These are phyloP conservation scores for Microctenopoma steveboyesi DNA, from an alignment of 2,797 vertebrate species.

Conservation along the genomic window DNA sequence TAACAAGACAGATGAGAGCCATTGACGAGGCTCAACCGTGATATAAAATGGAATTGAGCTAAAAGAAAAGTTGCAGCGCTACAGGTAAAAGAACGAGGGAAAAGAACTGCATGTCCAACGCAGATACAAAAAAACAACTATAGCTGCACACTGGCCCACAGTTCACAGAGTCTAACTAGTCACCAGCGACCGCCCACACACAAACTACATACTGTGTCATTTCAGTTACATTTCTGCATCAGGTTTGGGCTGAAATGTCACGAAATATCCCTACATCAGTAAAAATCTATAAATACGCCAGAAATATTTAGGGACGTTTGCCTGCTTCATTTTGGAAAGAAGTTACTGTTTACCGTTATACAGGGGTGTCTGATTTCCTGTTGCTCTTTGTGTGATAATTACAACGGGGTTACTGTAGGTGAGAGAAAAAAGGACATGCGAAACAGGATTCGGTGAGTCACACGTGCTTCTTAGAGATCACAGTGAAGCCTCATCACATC, in stretches of 20 bases:
- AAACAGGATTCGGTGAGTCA: slow-evolving; percentile 17
- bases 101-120: neutral
- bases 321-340: neutral
- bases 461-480: slow-evolving; percentile 29
- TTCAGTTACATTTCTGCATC: neutral
- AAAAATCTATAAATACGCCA: neutral
- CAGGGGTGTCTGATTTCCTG: neutral
- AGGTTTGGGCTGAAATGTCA: neutral
- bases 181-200: neutral
- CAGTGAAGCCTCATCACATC: slow-evolving; percentile 27
- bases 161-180: neutral
- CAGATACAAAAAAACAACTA: neutral
- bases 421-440: neutral
- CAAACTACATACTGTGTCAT: neutral
- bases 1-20: slow-evolving; percentile 9
- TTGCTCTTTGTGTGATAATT: neutral
- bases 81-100: neutral
- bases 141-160: neutral
- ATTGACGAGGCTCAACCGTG: slow-evolving; percentile 11
- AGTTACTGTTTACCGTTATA: neutral
- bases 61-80: neutral
- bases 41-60: slow-evolving; percentile 7
- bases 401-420: neutral
- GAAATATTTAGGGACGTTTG: neutral
- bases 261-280: slow-evolving; percentile 1